Evolutionary conservation across 2,113 vertebrate species (phyloP), one percentile per base, ranked within the genome.

Genomic region (Periophthalmodon schlosseri): DNA sequence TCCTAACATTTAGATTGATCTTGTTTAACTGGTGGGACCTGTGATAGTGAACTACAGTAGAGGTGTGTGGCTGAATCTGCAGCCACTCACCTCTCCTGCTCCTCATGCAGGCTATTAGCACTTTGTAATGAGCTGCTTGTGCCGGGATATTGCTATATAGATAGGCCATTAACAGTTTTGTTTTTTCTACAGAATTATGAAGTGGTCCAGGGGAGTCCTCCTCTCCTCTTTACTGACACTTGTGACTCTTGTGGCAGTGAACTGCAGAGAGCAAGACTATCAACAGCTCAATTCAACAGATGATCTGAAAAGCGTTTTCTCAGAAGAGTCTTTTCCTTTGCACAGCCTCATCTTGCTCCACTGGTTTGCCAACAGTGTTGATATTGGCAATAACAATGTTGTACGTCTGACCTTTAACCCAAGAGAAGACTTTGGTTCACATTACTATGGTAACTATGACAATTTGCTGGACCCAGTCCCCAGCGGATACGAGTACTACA

Each of bases 271-370:
- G 28, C 80, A 78, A 0, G 79, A 85, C 5, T 12, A 79, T 10
- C 18, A 76, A 73, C 50, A 2, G 15, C 74, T 90, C 0, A 18
- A 82, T 0, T 76, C 78, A n/a, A 85, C 91, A 39, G 64, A 54
- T 0, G 84, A 86, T 68, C 69, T 89, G 10, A 90, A 87, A 57
- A 64, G 24, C 21, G 64, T 90, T 49, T 18, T 80, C 66, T 87
- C 82, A 16, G 86, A 65, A 0, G n/a, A 23, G 0, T 63, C 73
- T 12, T 79, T 91, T 18, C 84, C 86, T 21, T 79, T 52, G 6
- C 88, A 88, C 83, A 87, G 69, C 52, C 87, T 92, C 1, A 1
- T 86, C 24, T 71, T 92, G 66, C 88, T 92, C 24, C 46, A 91
- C 78, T 92, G 91, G 91, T 92, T 92, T 72, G 85, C 89, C 16